Evolutionary conservation across 2,113 vertebrate genomes (phyloP).

Genomic region (Laticauda laticaudata): DNA sequence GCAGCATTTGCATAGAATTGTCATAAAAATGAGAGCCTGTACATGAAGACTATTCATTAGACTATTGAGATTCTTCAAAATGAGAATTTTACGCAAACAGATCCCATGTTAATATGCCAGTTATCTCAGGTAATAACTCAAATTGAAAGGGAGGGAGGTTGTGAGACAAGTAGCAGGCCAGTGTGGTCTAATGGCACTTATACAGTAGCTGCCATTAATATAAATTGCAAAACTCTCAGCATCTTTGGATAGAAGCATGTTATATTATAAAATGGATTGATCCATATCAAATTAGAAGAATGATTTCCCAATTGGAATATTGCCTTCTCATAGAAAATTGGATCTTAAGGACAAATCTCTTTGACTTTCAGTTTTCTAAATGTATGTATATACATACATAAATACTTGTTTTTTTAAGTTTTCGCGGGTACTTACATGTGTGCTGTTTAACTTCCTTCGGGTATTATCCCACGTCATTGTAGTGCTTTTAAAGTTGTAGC

Average conservation of each 20-base stretch:
- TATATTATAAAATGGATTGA: neutral
- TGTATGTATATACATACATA: neutral
- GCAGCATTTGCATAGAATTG: neutral
- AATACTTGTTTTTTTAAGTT: neutral
- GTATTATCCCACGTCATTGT: too few relatives aligned
- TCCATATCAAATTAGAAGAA: neutral
- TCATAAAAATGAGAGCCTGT: neutral
- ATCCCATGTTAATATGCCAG: neutral
- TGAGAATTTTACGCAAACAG: neutral
- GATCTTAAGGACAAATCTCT: neutral
- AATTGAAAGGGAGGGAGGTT: neutral
- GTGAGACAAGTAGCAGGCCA: neutral
- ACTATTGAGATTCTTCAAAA: neutral
- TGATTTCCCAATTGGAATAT: neutral
- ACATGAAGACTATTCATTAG: neutral
- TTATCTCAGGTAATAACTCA: neutral
- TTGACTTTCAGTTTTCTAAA: neutral
- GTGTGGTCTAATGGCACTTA: neutral
- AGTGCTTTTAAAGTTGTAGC: too few relatives aligned
- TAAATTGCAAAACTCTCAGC: neutral
- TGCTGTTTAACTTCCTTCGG: too few relatives aligned
- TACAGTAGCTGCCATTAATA: neutral
- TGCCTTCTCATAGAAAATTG: neutral
- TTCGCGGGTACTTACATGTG: too few relatives aligned
- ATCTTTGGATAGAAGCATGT: neutral